These are phyloP conservation scores for Rallus crepitans DNA, from an alignment of 2,797 vertebrate species.

Conservation along the genomic window DNA sequence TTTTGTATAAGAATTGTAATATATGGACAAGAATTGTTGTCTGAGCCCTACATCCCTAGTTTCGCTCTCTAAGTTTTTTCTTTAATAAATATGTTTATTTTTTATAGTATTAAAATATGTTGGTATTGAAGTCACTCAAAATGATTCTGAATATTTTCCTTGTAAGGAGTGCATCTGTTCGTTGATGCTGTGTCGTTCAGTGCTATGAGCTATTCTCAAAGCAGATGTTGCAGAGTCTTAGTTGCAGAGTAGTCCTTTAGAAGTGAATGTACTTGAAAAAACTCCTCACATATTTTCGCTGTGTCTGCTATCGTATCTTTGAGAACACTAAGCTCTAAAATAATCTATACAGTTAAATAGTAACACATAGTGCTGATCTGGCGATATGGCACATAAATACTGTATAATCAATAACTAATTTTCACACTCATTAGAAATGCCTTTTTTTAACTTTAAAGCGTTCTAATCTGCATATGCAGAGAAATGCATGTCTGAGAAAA, in stretches of 20 bases:
- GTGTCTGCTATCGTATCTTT: no score
- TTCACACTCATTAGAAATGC: not conserved
- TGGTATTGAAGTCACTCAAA: not conserved
- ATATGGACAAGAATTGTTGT: not conserved
- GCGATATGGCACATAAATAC: not conserved
- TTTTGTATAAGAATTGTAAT: not conserved
- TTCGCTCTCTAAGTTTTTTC: not conserved
- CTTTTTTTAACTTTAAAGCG: not conserved
- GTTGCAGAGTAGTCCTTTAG: not conserved
- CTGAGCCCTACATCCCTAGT: not conserved
- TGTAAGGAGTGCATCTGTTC: not conserved
- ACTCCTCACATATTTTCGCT: no score
- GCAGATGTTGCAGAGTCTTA: not conserved
- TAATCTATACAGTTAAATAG: slow-evolving; percentile 14
- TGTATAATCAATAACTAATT: slow-evolving; percentile 12
- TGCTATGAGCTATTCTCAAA: not conserved
- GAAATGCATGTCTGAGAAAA: not conserved
- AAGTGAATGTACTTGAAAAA: not conserved
- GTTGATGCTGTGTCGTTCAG: not conserved
- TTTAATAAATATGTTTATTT: not conserved
- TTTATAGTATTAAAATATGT: not conserved
- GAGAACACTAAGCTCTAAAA: not conserved
- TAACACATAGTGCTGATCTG: slow-evolving; percentile 8
- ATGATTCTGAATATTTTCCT: not conserved
- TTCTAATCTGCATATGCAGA: not conserved